Percentiles rank a stretch among this genome's conserved stretches.
These are phyloP conservation scores for Leucoraja erinaceus DNA, from an alignment of 2,113 vertebrate genomes.

Conservation along the genomic window DNA sequence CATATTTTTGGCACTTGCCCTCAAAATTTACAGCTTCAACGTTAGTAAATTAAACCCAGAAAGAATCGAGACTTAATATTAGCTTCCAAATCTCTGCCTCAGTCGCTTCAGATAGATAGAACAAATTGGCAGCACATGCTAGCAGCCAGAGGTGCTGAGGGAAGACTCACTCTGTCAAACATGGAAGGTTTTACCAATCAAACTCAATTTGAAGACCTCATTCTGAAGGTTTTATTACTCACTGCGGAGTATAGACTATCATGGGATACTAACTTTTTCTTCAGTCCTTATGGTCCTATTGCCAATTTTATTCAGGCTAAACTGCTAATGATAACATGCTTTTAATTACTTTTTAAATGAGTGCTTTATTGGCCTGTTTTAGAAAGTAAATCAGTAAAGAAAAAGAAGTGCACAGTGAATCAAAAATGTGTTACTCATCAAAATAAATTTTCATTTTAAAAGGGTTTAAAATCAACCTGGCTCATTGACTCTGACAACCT, in stretches of 20 bases:
- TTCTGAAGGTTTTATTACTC: constrained; percentile 35
- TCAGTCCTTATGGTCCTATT: constrained; percentile 79
- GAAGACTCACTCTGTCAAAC: constrained; percentile 50
- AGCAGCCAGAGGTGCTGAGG: constrained; percentile 54
- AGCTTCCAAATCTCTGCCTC: constrained; percentile 58
- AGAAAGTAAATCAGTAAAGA: constrained; percentile 80
- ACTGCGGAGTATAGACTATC: constrained; percentile 53
- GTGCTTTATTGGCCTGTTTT: constrained; percentile 74
- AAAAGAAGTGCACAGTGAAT: constrained; percentile 61
- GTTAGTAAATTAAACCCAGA: constrained; percentile 66
- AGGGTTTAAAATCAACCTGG: constrained; percentile 78
- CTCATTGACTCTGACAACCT: constrained; percentile 79
- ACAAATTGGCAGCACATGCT: constrained; percentile 65
- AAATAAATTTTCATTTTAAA: constrained; percentile 84
- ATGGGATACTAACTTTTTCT: constrained; percentile 66
- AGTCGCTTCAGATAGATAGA: constrained; percentile 54
- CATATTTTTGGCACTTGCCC: constrained; percentile 50
- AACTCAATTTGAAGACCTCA: constrained; percentile 51
- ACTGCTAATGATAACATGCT: constrained; percentile 83
- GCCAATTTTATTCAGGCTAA: constrained; percentile 87
- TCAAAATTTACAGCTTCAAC: constrained; percentile 61
- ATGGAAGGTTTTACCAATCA: constrained; percentile 53
- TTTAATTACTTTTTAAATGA: constrained; percentile 89
- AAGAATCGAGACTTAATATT: constrained; percentile 61
- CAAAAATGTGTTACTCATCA: constrained; percentile 75